A percentile compares a stretch with the other conserved stretches of the same genome.
phyloP scores from a whole-genome alignment of 2,113 vertebrate species.

The Acrocephalus arundinaceus region DNA sequence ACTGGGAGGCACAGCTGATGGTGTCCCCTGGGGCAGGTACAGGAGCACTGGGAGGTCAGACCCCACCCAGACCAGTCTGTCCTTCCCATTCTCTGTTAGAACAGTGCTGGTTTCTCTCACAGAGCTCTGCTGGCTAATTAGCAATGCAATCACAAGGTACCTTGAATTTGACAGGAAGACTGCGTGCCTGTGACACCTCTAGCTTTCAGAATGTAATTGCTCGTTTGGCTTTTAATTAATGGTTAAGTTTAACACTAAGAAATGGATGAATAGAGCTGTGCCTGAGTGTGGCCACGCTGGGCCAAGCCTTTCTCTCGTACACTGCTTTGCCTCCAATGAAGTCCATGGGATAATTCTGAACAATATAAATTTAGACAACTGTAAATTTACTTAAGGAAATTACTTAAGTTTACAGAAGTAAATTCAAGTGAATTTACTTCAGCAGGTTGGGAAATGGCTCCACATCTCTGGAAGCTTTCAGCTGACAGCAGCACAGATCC shows the following conservation, averaged over 20 bases:
- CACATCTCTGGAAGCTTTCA: background rate
- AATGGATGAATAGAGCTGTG: background rate
- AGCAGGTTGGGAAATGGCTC: background rate
- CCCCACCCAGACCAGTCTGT: background rate
- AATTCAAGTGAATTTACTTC: background rate
- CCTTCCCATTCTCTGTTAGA: fast-evolving
- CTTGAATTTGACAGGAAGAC: background rate
- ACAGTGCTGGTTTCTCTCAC: background rate
- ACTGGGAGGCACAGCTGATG: no score
- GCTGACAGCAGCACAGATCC: background rate
- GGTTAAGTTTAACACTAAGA: fast-evolving
- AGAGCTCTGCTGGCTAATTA: background rate
- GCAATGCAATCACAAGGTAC: background rate
- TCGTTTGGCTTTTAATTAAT: background rate
- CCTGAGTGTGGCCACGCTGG: background rate
- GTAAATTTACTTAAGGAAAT: background rate
- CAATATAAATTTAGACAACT: background rate
- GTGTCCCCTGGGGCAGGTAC: fast-evolving
- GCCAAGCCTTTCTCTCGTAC: background rate
- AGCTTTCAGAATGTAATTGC: background rate
- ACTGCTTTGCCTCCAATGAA: background rate
- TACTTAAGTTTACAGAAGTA: background rate
- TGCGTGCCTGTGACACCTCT: background rate
- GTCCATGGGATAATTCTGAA: background rate
- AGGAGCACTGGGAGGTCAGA: background rate